These are phyloP conservation scores for Philopotamus ludificatus DNA, from an alignment of 1,140 invertebrate genomes.

Conservation along the genomic window DNA sequence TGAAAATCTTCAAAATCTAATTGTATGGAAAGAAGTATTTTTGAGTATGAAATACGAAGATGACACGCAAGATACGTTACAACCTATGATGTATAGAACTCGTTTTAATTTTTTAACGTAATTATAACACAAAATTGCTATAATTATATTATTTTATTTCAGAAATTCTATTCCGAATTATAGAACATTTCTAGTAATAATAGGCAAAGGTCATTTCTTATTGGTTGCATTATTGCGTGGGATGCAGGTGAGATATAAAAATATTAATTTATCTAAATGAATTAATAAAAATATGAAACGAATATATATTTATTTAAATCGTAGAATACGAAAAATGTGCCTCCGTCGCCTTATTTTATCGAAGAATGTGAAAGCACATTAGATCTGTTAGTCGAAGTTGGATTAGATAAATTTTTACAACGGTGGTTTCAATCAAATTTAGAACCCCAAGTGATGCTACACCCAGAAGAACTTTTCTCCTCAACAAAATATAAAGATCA, in stretches of 20 bases:
- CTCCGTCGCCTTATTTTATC: conserved; percentile 54
- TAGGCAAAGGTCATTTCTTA: conserved; percentile 70
- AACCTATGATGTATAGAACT: not conserved
- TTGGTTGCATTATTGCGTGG: conserved; percentile 70
- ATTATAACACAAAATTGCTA: not conserved
- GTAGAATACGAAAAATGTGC: conserved; percentile 45
- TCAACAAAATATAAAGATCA: conserved; percentile 29
- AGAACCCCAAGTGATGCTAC: conserved; percentile 48
- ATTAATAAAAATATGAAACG: conserved; percentile 2
- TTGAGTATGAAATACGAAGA: conserved; percentile 43
- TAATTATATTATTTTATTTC: conserved; percentile 5
- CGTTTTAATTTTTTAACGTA: not conserved
- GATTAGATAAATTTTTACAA: conserved; percentile 50
- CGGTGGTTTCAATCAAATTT: conserved; percentile 51
- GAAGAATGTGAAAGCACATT: conserved; percentile 56
- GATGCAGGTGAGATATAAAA: conserved; percentile 45
- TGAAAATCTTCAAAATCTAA: conserved; percentile 66
- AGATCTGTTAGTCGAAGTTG: conserved; percentile 51
- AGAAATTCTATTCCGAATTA: not conserved
- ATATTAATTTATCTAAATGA: too few relatives aligned
- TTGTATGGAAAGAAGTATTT: conserved; percentile 76
- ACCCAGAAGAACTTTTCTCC: conserved; percentile 44
- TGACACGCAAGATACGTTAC: not conserved
- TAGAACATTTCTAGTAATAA: conserved; percentile 65
- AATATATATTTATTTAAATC: conserved; percentile 19